Evolutionary conservation across 2,888 invertebrate species (phyloP).

Genomic region (Ashinkailepas kermadecensis): DNA sequence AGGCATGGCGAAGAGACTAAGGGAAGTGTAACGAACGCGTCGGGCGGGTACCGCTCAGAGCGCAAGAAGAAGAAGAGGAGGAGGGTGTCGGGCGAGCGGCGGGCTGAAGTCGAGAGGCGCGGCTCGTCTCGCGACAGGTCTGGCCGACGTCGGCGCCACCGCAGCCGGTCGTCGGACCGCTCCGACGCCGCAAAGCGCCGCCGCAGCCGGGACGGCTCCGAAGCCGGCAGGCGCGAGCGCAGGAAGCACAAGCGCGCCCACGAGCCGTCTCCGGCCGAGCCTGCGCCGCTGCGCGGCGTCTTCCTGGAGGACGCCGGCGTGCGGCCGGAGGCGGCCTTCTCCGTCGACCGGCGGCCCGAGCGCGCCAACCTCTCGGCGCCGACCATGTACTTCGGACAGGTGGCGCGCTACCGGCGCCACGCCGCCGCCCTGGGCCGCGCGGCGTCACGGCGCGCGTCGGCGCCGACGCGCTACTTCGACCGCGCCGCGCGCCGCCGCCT

Average conservation of each 20-base stretch:
- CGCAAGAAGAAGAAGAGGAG: neutral
- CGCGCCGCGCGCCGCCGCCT: neutral
- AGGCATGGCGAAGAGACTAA: neutral
- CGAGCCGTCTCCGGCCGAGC: too few species aligned
- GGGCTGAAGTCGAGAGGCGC: too few species aligned
- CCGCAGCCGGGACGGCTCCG: neutral
- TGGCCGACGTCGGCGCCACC: too few species aligned
- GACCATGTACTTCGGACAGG: neutral
- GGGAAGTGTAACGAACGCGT: too few species aligned
- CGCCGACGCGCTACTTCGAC: neutral
- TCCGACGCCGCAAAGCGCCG: too few species aligned
- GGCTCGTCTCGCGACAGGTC: too few species aligned
- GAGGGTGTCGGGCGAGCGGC: too few species aligned
- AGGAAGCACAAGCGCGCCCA: too few species aligned
- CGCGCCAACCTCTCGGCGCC: neutral
- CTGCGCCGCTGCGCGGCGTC: neutral
- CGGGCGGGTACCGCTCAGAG: neutral
- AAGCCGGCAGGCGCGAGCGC: too few species aligned
- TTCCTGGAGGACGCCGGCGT: neutral
- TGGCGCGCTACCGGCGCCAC: neutral
- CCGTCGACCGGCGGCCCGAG: neutral
- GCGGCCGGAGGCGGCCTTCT: neutral
- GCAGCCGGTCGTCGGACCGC: neutral
- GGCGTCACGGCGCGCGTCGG: neutral
- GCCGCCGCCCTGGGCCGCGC: neutral